These are phyloP conservation scores for Eonycteris spelaea DNA, from an alignment of 2,113 vertebrate genomes.

Conservation along the genomic window DNA sequence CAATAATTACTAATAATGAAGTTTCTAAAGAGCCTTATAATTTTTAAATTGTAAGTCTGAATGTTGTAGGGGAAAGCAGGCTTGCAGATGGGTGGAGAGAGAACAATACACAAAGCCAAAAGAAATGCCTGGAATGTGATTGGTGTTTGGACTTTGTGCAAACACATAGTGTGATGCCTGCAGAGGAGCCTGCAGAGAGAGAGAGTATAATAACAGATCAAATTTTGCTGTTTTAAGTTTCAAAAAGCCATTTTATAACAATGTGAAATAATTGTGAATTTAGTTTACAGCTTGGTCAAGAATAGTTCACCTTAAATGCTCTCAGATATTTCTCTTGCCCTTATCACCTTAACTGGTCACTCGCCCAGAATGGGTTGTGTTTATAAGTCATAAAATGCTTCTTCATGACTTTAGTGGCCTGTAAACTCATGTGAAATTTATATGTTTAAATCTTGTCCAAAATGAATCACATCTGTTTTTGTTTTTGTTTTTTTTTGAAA, in stretches of 20 bases:
- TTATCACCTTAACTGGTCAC: background rate
- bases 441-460: constrained; percentile 23
- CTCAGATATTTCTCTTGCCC: background rate
- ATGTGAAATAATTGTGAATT: background rate
- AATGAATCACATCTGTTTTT: constrained; percentile 45
- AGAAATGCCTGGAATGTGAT: constrained; percentile 13
- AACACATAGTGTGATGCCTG: background rate
- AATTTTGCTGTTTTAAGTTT: background rate
- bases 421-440: constrained; percentile 43
- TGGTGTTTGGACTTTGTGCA: background rate
- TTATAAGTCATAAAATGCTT: constrained; percentile 27
- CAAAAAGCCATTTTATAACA: background rate
- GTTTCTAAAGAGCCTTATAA: background rate
- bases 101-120: constrained; percentile 30
- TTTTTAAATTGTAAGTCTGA: background rate
- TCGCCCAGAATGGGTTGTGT: background rate
- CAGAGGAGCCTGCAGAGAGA: background rate
- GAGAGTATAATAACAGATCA: background rate
- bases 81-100: background rate
- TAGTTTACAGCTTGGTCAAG: background rate
- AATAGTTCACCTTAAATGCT: background rate
- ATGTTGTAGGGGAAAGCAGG: background rate
- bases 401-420: constrained; percentile 23
- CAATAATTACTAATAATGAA: background rate
- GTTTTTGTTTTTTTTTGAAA: background rate